Conservation (phyloP, 1,140 invertebrate species). For the Probaryconus sp. region DNA sequence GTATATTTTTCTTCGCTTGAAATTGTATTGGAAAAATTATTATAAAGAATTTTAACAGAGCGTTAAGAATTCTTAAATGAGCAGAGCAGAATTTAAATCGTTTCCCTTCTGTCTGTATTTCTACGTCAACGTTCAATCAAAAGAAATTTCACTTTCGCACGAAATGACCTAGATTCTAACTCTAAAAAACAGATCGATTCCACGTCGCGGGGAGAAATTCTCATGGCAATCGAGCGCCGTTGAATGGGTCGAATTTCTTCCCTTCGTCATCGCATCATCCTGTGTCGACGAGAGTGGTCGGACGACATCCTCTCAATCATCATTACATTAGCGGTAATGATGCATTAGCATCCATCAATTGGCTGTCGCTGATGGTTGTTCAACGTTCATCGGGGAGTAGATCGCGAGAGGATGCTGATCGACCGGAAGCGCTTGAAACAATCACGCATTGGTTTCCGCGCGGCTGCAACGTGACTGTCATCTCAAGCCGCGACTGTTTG, state of each 20-base stretch:
- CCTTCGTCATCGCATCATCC: slow-evolving; percentile 45
- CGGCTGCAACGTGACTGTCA: slow-evolving; percentile 65
- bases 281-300: slow-evolving; percentile 48
- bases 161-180: no score
- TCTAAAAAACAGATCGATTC: no score
- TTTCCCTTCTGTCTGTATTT: no score
- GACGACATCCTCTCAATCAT: slow-evolving; percentile 72
- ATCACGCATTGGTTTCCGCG: slow-evolving; percentile 65
- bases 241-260: slow-evolving; percentile 54
- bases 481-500: slow-evolving; percentile 44
- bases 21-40: no score
- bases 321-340: slow-evolving; percentile 73
- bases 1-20: no score
- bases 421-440: slow-evolving; percentile 68
- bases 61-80: no score
- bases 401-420: slow-evolving; percentile 58
- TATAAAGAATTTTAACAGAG: no score
- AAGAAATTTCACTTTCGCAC: no score
- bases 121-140: no score
- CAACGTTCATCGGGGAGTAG: slow-evolving; percentile 61
- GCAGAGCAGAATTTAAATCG: no score
- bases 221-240: no score
- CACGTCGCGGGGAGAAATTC: no score
- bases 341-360: slow-evolving; percentile 73
- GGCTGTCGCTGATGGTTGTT: slow-evolving; percentile 69